Evolutionary conservation across 2,113 vertebrate species (phyloP), one percentile per base, ranked within the genome.

Genomic region (Otus sunia): DNA sequence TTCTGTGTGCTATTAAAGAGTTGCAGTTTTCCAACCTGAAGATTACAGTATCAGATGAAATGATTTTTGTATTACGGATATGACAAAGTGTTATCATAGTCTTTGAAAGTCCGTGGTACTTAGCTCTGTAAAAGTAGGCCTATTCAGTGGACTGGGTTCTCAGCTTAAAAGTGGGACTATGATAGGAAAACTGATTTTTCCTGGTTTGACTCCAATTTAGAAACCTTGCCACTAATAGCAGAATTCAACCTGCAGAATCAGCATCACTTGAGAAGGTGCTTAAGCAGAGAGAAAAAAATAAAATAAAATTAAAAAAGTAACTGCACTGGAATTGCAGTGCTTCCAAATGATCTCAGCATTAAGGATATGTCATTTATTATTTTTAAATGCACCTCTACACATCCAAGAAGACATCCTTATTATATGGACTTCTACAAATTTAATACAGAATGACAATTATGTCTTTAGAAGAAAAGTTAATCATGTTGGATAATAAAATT

Each of bases 21-120:
- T 58, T 58, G 20, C 21, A 69, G 43, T 78, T 87, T 73, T 93
- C 86, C 47, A 88, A 56, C 53, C 20, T 90, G 52, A 62, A 92
- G 78, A 95, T 76, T 94, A 56, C 71, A 53, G 25, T 90, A 85
- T 79, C 66, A 90, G 88, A 86, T 79, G 39, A 72, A 93, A 88
- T 79, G 5, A 82, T 66, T 85, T 94, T 82, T 93, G 23, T 49
- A 68, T 93, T 90, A 90, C 2, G 2, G 52, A 30, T 87, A n/a
- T 20, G 32, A 90, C 36, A 88, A 83, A 93, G 52, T 36, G 11
- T 72, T 89, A 77, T 50, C 75, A 58, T 25, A 55, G 55, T 50
- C 36, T 89, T 86, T 91, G 68, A 30, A 81, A 52, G 32, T 71
- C 47, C 3, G 0, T 39, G 18, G 74, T 92, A 37, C 52, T 74